Evolutionary conservation across 2,888 invertebrate genomes (phyloP), one percentile per base, ranked within the genome.

Genomic region (Zygogramma bicolorata): DNA sequence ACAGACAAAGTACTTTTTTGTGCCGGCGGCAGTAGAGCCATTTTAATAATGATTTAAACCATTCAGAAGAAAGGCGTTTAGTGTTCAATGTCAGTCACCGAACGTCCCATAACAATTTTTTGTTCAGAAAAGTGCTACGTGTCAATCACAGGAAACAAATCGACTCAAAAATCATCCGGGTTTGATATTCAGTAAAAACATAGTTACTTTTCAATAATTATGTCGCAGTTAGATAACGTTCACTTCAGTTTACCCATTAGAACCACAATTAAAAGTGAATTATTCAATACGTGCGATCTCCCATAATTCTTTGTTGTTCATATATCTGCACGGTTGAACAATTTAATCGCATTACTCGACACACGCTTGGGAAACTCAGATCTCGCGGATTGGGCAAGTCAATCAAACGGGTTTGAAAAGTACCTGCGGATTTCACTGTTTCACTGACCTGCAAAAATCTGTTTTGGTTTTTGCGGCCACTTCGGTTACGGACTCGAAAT

Each of bases 401-500:
- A 25, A 22, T 22, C 53, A 53, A 53, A 53, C 53, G 53, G 13
- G 53, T 53, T 53, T 53, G 13, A 46, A 46, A 46, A 46, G 46
- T 46, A 46, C 46, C 46, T 40, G 62, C 62, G 27, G 62, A 62
- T 62, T 62, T 62, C 62, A 59, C 59, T 27, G 59, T 31, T 20
- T 59, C 34, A 62, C 25, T 42, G 62, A 42, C 62, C 62, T 42
- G 22, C 42, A 62, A 62, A 61, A 62, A 62, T 25, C 22, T 42
- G 62, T 40, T 59, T 27, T 29, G 59, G 29, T 59, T 59, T 59
- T 59, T 34, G 31, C 59, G 59, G 15, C 59, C 29, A 31, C 31
- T 27, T 59, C 34, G 34, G 18, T 34, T 29, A 8, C 29, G 58
- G 15, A 61, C 40, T 22, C 25, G 38, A 27, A 31, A 25, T 61